Conservation (phyloP, 2,113 vertebrate genomes). For the Cisticola juncidis region DNA sequence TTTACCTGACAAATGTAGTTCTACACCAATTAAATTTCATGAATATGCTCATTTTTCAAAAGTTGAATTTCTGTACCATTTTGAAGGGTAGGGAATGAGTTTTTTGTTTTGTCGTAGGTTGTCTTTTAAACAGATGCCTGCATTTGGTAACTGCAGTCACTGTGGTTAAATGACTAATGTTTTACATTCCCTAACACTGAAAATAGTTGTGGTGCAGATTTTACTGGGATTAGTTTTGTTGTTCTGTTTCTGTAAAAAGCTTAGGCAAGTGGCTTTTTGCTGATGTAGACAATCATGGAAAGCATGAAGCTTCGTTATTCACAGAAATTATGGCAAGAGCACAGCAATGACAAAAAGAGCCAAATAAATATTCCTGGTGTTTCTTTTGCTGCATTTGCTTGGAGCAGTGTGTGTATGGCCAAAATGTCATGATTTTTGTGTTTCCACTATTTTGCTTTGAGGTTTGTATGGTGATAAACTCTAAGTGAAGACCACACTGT, state of each 20-base stretch:
- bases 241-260: constrained; percentile 14
- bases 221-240: constrained; percentile 25
- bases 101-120: neutral
- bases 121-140: neutral
- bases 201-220: constrained; percentile 7
- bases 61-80: neutral
- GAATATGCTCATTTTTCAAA: neutral
- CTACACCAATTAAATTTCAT: neutral
- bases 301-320: neutral
- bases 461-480: neutral
- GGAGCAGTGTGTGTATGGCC: neutral
- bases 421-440: neutral
- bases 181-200: neutral
- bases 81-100: neutral
- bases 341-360: neutral
- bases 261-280: constrained; percentile 6
- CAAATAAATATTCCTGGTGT: neutral
- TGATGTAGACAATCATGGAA: neutral
- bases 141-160: neutral
- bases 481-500: neutral
- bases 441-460: neutral
- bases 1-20: neutral
- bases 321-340: neutral
- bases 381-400: neutral
- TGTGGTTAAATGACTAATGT: constrained; percentile 24